These are phyloP conservation scores for Limnephilus rhombicus DNA, from an alignment of 2,888 invertebrate genomes.

Conservation along the genomic window DNA sequence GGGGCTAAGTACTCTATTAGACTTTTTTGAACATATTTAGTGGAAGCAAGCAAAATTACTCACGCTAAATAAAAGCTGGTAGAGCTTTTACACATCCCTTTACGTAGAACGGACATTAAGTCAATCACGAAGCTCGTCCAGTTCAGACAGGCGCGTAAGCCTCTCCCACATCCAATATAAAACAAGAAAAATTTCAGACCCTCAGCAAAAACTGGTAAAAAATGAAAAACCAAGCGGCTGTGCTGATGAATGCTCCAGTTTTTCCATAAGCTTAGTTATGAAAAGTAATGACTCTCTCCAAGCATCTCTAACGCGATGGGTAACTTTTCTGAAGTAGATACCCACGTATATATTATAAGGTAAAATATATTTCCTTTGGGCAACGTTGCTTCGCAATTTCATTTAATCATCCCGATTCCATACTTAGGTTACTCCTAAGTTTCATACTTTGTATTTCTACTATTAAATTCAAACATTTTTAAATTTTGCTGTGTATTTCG, in stretches of 20 bases:
- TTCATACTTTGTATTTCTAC: no score
- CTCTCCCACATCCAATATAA: neutral
- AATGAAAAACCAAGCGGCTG: neutral
- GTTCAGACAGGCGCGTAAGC: conserved; percentile 1
- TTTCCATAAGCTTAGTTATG: neutral
- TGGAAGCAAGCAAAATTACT: neutral
- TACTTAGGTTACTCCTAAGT: neutral
- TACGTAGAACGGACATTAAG: neutral
- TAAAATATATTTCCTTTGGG: neutral
- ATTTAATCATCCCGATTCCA: neutral
- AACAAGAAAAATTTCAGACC: neutral
- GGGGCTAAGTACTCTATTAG: neutral
- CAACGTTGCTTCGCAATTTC: neutral
- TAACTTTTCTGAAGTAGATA: neutral
- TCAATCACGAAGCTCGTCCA: neutral
- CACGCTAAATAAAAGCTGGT: neutral
- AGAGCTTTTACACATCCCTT: neutral
- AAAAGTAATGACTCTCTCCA: conserved; percentile 1
- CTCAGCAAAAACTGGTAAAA: neutral
- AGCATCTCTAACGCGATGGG: neutral
- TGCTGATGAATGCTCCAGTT: neutral
- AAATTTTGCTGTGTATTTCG: no score
- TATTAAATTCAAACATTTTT: no score
- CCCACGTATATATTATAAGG: neutral
- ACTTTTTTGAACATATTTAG: neutral